These are phyloP conservation scores for Eupithecia pulchellata DNA, from an alignment of 2,888 invertebrate species.

Conservation along the genomic window DNA sequence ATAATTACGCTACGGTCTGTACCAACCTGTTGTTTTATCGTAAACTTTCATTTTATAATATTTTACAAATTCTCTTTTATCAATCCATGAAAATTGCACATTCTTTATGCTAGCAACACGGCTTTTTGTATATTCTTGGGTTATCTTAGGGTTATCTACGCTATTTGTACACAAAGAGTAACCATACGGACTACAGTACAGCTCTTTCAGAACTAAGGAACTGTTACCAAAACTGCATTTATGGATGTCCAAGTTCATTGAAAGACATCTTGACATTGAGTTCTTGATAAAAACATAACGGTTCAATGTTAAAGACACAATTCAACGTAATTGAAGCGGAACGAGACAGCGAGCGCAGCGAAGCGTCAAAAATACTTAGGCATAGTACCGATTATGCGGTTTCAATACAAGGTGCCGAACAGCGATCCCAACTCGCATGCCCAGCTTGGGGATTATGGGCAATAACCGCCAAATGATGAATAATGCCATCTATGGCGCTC, in stretches of 20 bases:
- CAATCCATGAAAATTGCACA: neutral
- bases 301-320: neutral
- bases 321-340: neutral
- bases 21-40: slow-evolving; percentile 1
- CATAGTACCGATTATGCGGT: neutral
- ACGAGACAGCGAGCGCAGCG: neutral
- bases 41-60: neutral
- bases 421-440: too few species aligned
- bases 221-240: neutral
- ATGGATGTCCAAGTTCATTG: neutral
- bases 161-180: neutral
- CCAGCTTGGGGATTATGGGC: too few species aligned
- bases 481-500: too few species aligned
- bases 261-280: neutral
- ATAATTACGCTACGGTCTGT: neutral
- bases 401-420: neutral
- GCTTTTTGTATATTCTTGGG: neutral
- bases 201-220: neutral
- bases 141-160: neutral
- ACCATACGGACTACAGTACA: neutral
- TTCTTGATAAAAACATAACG: neutral
- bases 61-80: neutral
- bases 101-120: neutral
- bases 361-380: neutral
- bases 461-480: too few species aligned